Conservation (phyloP, 1,140 invertebrate genomes). For the Uloborus diversus region DNA sequence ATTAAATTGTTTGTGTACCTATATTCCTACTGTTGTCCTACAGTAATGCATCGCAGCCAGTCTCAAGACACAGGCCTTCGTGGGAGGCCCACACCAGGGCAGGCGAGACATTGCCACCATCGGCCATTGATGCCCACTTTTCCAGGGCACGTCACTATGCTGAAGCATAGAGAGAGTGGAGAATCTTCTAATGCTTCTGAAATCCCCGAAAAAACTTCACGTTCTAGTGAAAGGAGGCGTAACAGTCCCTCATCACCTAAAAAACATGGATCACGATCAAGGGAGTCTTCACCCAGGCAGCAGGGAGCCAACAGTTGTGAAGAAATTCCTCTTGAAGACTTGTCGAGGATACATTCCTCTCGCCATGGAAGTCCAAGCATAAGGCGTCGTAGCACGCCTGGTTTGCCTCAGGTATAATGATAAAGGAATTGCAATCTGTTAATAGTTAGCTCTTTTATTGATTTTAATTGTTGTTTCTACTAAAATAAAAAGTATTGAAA, state of each 20-base stretch:
- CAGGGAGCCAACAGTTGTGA: conserved; percentile 75
- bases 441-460: background rate
- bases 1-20: too few relatives aligned
- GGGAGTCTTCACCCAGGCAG: conserved; percentile 76
- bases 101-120: conserved; percentile 57
- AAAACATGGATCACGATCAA: conserved; percentile 65
- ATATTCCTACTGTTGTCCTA: too few relatives aligned
- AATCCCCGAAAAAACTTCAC: background rate
- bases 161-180: conserved; percentile 67
- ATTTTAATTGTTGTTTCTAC: too few relatives aligned
- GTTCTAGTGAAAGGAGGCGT: conserved; percentile 51
- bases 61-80: conserved; percentile 56
- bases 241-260: conserved; percentile 59
- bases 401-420: conserved; percentile 52
- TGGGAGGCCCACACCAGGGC: conserved; percentile 6
- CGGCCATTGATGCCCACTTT: conserved; percentile 72
- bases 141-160: conserved; percentile 75
- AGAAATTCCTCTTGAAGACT: conserved; percentile 86
- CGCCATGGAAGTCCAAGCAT: conserved; percentile 57
- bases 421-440: background rate
- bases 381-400: conserved; percentile 43
- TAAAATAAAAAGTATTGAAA: background rate
- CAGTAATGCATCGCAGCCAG: conserved; percentile 50
- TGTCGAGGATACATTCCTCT: conserved; percentile 65
- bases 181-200: background rate